A percentile compares a stretch with the other conserved stretches of the same genome.
phyloP scores from a whole-genome alignment of 2,888 invertebrate species.

The Sceliomorpha sp. region DNA sequence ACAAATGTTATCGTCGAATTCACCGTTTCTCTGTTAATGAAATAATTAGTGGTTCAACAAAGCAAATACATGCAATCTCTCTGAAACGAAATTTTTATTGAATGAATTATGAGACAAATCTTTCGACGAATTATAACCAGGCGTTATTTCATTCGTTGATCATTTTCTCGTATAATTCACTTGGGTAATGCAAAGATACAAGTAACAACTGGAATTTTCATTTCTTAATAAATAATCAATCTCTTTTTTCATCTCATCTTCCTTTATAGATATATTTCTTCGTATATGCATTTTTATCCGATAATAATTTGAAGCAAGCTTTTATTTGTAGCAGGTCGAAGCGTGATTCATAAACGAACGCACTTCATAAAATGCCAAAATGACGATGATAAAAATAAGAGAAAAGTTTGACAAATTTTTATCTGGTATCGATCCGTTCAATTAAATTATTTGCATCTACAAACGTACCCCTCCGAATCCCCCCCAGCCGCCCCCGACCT shows the following conservation, averaged over 20 bases:
- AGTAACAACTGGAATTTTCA: too few species aligned
- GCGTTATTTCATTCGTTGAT: too few species aligned
- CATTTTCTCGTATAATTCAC: too few species aligned
- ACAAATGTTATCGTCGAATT: slow-evolving; percentile 2
- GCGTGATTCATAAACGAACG: slow-evolving; percentile 6
- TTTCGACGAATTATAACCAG: too few species aligned
- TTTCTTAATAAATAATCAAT: too few species aligned
- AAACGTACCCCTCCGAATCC: slow-evolving; percentile 58
- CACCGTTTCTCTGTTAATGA: neutral
- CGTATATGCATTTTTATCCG: too few species aligned
- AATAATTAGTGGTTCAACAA: neutral
- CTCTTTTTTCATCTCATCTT: too few species aligned
- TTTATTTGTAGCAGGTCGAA: too few species aligned
- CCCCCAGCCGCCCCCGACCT: slow-evolving; percentile 38
- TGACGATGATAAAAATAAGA: slow-evolving; percentile 54
- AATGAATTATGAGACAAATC: too few species aligned
- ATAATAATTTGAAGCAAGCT: too few species aligned
- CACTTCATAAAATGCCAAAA: slow-evolving; percentile 31
- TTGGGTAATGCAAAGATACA: too few species aligned
- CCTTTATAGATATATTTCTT: too few species aligned
- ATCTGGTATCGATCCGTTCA: slow-evolving; percentile 72
- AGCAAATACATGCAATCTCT: neutral
- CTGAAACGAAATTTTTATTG: neutral
- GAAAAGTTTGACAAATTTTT: slow-evolving; percentile 62
- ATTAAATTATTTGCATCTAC: slow-evolving; percentile 75